Evolutionary conservation across 2,797 vertebrate genomes (phyloP).

Genomic region (Gila robusta): DNA sequence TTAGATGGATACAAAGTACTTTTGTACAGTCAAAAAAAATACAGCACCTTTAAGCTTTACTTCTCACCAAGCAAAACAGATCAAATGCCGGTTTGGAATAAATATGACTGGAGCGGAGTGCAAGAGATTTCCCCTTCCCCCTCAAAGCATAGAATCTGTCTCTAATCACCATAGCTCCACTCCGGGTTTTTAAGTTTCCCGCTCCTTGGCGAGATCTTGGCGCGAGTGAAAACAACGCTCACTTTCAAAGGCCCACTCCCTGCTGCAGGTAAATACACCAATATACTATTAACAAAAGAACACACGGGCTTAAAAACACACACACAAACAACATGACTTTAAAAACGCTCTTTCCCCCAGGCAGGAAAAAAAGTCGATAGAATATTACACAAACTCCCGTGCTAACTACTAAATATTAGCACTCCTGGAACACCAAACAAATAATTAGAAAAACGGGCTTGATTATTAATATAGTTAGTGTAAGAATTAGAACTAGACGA

Average conservation of each 20-base stretch:
- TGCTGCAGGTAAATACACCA: slow-evolving; percentile 6
- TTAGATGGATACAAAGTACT: too few relatives aligned
- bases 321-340: background rate
- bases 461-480: background rate
- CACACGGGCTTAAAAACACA: background rate
- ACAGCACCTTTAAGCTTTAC: too few relatives aligned
- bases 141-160: background rate
- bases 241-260: background rate
- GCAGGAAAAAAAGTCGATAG: background rate
- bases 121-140: background rate
- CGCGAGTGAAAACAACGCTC: slow-evolving; percentile 11
- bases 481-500: background rate
- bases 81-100: background rate
- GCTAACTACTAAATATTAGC: background rate
- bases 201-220: too few relatives aligned
- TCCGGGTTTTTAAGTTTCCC: background rate
- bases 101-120: background rate
- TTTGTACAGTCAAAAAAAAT: too few relatives aligned
- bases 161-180: background rate
- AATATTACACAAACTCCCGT: background rate
- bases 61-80: background rate
- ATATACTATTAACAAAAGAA: background rate
- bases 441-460: background rate
- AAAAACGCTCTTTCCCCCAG: background rate
- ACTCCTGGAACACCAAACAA: background rate